Conservation (phyloP, 2,113 vertebrate species). For the Calidris pugnax region DNA sequence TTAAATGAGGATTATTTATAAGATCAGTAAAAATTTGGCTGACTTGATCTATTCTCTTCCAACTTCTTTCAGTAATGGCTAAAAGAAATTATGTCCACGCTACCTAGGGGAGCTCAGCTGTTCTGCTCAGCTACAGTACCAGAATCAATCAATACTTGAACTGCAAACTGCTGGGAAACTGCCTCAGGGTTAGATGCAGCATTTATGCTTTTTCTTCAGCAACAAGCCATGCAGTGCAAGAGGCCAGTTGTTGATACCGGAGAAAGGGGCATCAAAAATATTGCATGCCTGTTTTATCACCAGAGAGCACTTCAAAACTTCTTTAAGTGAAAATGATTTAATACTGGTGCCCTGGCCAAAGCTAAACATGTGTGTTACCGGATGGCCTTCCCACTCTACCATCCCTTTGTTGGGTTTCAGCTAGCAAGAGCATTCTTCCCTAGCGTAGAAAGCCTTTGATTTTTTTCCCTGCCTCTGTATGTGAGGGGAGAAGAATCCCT, state of each 20-base stretch:
- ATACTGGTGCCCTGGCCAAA: not conserved
- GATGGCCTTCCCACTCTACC: not conserved
- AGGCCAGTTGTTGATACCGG: not conserved
- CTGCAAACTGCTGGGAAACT: not conserved
- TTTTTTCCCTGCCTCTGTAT: not conserved
- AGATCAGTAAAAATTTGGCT: not conserved
- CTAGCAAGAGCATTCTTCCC: not conserved
- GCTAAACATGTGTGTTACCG: not conserved
- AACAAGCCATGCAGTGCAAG: not conserved
- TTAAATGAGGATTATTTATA: not conserved
- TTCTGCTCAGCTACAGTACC: not conserved
- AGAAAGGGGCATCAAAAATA: not conserved
- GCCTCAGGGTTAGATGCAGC: not conserved
- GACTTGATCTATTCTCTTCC: not conserved
- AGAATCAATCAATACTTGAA: not conserved
- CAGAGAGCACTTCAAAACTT: not conserved
- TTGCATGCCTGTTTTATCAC: not conserved
- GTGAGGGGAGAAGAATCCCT: accelerated
- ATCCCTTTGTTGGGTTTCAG: not conserved
- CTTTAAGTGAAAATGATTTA: not conserved
- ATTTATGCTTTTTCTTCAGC: not conserved
- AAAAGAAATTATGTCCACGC: not conserved
- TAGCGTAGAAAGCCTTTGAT: not conserved
- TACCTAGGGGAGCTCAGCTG: not conserved
- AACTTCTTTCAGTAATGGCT: not conserved